A percentile compares a stretch with the other conserved stretches of the same genome.
phyloP scores from a whole-genome alignment of 2,888 invertebrate genomes.

The Ectobius pallidus region DNA sequence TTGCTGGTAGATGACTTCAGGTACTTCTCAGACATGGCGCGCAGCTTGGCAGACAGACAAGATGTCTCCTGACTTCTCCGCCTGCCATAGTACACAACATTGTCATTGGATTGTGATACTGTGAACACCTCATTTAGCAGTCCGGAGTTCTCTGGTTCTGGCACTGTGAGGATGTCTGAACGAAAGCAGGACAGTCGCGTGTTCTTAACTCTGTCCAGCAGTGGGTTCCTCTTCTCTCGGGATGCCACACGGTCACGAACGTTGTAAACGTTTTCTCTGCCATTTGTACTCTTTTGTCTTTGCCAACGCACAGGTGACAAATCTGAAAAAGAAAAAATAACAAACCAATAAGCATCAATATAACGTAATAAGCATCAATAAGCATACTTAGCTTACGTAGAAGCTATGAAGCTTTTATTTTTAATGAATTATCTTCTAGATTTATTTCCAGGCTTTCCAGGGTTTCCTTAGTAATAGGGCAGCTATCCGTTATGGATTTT shows the following conservation, averaged over 20 bases:
- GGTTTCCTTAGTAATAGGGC: no score
- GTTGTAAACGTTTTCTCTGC: slow-evolving; percentile 72
- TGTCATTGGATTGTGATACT: slow-evolving; percentile 39
- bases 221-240: slow-evolving; percentile 70
- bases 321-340: slow-evolving; percentile 58
- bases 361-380: no score
- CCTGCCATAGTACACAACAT: slow-evolving; percentile 34
- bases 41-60: slow-evolving; percentile 71
- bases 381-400: no score
- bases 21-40: slow-evolving; percentile 75
- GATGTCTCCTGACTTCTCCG: slow-evolving; percentile 53
- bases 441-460: no score
- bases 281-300: slow-evolving; percentile 64
- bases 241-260: slow-evolving; percentile 60
- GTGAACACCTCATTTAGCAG: slow-evolving; percentile 48
- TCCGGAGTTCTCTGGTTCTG: slow-evolving; percentile 41
- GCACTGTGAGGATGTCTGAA: slow-evolving; percentile 37
- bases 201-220: slow-evolving; percentile 73
- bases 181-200: slow-evolving; percentile 71
- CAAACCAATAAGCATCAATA: no score
- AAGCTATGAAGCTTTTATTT: no score
- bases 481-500: no score
- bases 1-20: slow-evolving; percentile 71
- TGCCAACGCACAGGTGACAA: slow-evolving; percentile 68
- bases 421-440: no score